phyloP scores from a whole-genome alignment of 2,888 invertebrate species.

The Folsomia candida region DNA sequence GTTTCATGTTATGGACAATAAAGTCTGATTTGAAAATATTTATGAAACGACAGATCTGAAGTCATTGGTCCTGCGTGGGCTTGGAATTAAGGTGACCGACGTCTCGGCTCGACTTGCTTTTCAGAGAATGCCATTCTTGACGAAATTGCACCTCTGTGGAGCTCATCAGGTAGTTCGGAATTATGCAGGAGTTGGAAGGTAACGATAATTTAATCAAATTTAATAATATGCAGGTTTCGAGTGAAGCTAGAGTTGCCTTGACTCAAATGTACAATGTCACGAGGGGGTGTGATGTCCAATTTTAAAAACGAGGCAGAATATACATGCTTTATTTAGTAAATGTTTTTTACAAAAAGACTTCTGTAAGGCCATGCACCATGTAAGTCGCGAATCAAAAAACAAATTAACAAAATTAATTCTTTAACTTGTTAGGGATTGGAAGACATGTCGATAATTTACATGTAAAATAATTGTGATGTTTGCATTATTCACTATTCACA shows the following conservation, averaged over 20 bases:
- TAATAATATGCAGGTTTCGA: conserved; percentile 27
- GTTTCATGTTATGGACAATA: neutral
- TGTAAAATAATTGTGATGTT: too few species aligned
- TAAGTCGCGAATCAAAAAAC: too few species aligned
- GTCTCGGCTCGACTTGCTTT: conserved; percentile 42
- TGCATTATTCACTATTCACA: too few species aligned
- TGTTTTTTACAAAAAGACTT: too few species aligned
- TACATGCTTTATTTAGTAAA: too few species aligned
- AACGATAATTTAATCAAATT: too few species aligned
- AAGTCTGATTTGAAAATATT: conserved; percentile 17
- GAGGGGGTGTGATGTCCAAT: conserved; percentile 36
- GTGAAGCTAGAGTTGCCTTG: conserved; percentile 15
- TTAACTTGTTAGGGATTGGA: too few species aligned
- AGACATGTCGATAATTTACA: too few species aligned
- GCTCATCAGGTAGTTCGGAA: conserved; percentile 35
- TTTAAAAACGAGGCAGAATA: too few species aligned
- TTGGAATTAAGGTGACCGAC: conserved; percentile 49
- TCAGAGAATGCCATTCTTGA: conserved; percentile 37
- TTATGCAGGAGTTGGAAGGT: too few species aligned
- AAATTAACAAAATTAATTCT: too few species aligned
- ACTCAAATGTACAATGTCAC: conserved; percentile 31
- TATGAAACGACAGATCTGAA: conserved; percentile 28
- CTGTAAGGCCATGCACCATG: too few species aligned
- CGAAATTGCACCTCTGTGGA: conserved; percentile 46
- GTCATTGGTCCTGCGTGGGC: conserved; percentile 38